Evolutionary conservation across 2,113 vertebrate genomes (phyloP), one percentile per base, ranked within the genome.

Genomic region (Alectura lathami): DNA sequence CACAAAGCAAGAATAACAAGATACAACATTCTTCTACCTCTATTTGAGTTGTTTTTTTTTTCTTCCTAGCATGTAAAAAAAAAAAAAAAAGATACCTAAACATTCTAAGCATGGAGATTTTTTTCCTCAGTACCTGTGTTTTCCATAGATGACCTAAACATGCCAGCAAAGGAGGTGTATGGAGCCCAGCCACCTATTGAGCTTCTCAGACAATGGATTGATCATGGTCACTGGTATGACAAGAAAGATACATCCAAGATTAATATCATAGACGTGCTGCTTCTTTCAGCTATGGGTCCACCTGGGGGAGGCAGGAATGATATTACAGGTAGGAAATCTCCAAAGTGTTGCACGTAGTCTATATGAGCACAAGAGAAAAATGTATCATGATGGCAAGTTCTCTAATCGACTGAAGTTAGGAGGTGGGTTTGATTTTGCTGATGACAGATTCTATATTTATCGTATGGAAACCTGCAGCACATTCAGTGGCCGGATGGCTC

Each of bases 181-280:
- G 99, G 99, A 30, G 99, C 99, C 29, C 99, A 99, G 96, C 99
- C 99, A 26, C 98, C 99, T 45, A 99, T 99, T 8, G 99, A 99
- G 94, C 97, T 99, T 32, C 97, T 99, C 50, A 98, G 99, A 54
- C 99, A 99, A 5, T 99, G 98, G 98, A 97, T 98, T 51, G 99
- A 99, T 94, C 99, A 99, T 1, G 97, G 96, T 68, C 98, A 99
- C 96, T 99, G 99, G 99, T 99, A 99, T 17, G 99, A 99, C 96
- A 98, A 97, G 95, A 99, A 98, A 60, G 99, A 99, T 95, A 98
- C 98, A 8, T 98, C 97, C 48, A 98, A 87, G 51, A 91, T 99
- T 34, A 97, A 96, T 24, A 98, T 99, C 20, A 56, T 96, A 6
- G 99, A 99, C 59, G 75, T 99, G 30, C 96, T 98, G 83, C 97